phyloP scores from a whole-genome alignment of 2,797 vertebrate genomes.

The Takifugu rubripes region DNA sequence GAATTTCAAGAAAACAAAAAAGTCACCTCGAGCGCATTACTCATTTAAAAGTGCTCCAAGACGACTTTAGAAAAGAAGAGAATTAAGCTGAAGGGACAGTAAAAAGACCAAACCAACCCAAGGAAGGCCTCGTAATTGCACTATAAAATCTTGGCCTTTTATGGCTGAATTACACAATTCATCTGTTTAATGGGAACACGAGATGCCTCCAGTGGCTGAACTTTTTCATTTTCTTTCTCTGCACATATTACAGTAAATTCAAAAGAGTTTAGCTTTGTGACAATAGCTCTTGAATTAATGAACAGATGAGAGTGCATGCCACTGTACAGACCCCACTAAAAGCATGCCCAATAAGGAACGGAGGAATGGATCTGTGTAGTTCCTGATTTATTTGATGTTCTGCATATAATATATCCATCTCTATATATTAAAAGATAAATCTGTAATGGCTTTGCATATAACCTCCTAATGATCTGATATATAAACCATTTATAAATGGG shows the following conservation, averaged over 20 bases:
- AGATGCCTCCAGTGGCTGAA: conserved; percentile 23
- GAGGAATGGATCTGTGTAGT: too few species aligned
- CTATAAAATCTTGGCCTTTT: conserved; percentile 18
- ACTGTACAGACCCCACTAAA: too few species aligned
- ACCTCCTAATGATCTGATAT: too few species aligned
- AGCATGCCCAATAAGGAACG: too few species aligned
- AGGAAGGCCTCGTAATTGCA: conserved; percentile 5
- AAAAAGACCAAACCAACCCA: conserved; percentile 15
- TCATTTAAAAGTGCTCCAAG: conserved; percentile 1
- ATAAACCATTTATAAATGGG: too few species aligned
- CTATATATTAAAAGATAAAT: too few species aligned
- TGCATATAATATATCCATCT: too few species aligned
- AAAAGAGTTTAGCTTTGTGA: conserved; percentile 9
- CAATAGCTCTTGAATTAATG: conserved; percentile 2
- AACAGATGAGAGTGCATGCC: conserved; percentile 1
- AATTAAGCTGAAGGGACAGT: conserved; percentile 10
- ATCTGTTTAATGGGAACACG: conserved; percentile 30
- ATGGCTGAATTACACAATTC: conserved; percentile 26
- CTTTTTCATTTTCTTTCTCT: conserved; percentile 9
- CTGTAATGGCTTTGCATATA: too few species aligned
- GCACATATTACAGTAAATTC: background rate
- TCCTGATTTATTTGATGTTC: too few species aligned
- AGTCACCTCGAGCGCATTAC: background rate
- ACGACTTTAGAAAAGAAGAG: conserved; percentile 3
- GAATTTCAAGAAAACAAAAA: background rate